Evolutionary conservation across 2,888 invertebrate genomes (phyloP), one percentile per base, ranked within the genome.

Genomic region (Spatulosminthurus flaviceps): DNA sequence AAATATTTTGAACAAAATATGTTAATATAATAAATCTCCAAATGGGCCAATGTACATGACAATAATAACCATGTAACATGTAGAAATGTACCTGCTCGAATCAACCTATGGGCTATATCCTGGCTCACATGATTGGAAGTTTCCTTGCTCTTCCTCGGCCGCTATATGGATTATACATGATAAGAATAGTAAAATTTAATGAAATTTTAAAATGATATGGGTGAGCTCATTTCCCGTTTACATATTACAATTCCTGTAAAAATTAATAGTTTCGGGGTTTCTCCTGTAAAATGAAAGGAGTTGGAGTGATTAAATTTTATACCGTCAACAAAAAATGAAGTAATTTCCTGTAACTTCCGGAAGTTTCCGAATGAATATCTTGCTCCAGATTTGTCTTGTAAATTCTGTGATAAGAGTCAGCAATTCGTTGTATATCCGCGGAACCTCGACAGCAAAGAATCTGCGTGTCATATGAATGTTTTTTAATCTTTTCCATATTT

Each of bases 361-460:
- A 75, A 13, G 75, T 75, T 34, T 75, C 75, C 1, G 34, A 34
- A 64, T 66, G 34, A 21, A 75, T 26, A 16, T 7, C 42, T 21
- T 75, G 41, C 19, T 66, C 66, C 34, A 75, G n/a, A 41, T n/a
- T 64, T 22, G 64, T 75, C 13, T 42, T 34, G 24, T 75, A 66
- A 21, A 16, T 24, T 4, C 24, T n/a, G 24, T 75, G 34, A 24
- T 41, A 75, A 21, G 21, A 64, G 1, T 42, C 24, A 19, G 75
- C 64, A 21, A 75, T 75, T 1, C 21, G n/a, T 4, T 41, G 1
- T 9, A 75, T 66, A 41, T 24, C 42, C 19, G 34, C 66, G 19
- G 61, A 26, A 41, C 29, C 61, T n/a, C 61, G 26, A 41, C 75
- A 75, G 42, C 75, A 64, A 16, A 75, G 16, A 75, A 75, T 75